Base-by-base conservation (phyloP, 2,888 invertebrate species). In the Panzeria rudis region DNA sequence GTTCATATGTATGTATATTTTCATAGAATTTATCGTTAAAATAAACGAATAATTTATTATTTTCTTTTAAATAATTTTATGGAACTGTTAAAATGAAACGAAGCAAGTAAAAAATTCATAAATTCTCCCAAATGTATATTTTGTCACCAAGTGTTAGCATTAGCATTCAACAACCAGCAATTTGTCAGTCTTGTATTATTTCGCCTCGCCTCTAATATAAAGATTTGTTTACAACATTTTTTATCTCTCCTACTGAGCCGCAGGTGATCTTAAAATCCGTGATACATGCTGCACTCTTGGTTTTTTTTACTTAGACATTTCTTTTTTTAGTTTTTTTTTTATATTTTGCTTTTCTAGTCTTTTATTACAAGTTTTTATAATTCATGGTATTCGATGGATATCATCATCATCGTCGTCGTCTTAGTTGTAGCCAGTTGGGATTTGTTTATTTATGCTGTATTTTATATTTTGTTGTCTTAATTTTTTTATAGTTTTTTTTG, bases 221-320 rank as follows among this genome's bases (percentile, higher is more conserved):
- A 79, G 11, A 75, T 76, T 62, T 75, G 68, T 54, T 69, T 68
- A 69, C 68, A 71, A 44, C n/a, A 56, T 59, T 47, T 64, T 41
- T 56, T 52, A 56, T 52, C 32, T 73, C 35, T 32, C 13, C 61
- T 68, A 13, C 17, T 80, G 20, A 54, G 32, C 71, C 52, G 50
- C 84, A 84, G 80, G 80, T 80, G 80, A 84, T 84, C 84, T 76
- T 41, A 47, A 82, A 78, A 50, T 75, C 38, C 47, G 38, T 47
- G 52, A 62, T 56, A 56, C 54, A 38, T 61, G 62, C 41, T 64
- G 54, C 64, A 66, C 71, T 79, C 50, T 38, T 59, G 35, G 35
- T 54, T 61, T 50, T 29, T 32, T 68, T 41, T n/a, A 17, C 35
- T 35, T 9, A 38, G 20, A 61, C 6, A 54, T 64, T 64, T 62